Evolutionary conservation across 2,888 invertebrate species (phyloP).

Genomic region (Zaprionus lineosus): DNA sequence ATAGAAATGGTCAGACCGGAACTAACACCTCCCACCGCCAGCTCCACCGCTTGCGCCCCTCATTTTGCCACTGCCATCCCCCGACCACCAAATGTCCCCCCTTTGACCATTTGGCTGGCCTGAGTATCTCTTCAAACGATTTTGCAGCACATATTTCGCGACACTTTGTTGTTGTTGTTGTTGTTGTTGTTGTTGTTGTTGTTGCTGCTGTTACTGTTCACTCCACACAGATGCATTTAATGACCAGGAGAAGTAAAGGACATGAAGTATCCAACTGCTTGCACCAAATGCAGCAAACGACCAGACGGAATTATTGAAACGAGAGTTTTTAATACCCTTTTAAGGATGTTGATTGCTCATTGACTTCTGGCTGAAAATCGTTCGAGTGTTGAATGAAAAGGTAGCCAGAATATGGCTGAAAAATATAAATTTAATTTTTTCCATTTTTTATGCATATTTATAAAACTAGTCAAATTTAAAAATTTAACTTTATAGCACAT

Average conservation of each 20-base stretch:
- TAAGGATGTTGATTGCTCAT: not conserved
- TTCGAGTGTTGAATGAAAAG: too few relatives aligned
- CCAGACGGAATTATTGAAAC: slow-evolving; percentile 35
- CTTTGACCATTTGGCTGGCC: slow-evolving; percentile 12
- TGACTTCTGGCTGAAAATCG: too few relatives aligned
- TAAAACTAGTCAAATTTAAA: too few relatives aligned
- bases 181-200: slow-evolving; percentile 6
- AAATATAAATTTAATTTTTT: too few relatives aligned
- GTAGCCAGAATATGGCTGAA: too few relatives aligned
- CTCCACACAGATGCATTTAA: slow-evolving; percentile 66
- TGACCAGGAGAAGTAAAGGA: slow-evolving; percentile 52
- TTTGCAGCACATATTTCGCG: slow-evolving; percentile 38
- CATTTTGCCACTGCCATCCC: slow-evolving; percentile 8
- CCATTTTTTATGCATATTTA: too few relatives aligned
- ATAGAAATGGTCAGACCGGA: slow-evolving; percentile 69
- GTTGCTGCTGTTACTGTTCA: slow-evolving; percentile 7
- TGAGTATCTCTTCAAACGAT: slow-evolving; percentile 49
- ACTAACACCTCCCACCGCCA: slow-evolving; percentile 47
- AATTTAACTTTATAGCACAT: too few relatives aligned
- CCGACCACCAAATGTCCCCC: not conserved
- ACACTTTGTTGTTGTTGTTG: slow-evolving; percentile 14
- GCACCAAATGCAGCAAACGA: slow-evolving; percentile 69
- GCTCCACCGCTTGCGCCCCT: too few relatives aligned
- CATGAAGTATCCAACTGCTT: slow-evolving; percentile 29
- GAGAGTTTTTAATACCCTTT: slow-evolving; percentile 25